Evolutionary conservation across 1,140 invertebrate species (phyloP).

Genomic region (Eulimnadia texana): DNA sequence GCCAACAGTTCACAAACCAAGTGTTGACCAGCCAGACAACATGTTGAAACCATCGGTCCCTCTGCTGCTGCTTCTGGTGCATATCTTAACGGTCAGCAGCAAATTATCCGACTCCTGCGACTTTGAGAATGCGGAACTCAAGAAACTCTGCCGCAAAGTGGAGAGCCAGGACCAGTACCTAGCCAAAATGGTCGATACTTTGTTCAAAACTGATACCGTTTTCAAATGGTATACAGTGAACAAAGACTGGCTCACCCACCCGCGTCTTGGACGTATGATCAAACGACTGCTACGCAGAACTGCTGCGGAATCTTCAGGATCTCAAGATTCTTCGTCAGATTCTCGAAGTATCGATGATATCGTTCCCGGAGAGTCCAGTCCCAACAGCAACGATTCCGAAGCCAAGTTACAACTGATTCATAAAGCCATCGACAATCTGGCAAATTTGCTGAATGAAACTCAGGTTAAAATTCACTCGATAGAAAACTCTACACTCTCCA

Average conservation of each 20-base stretch:
- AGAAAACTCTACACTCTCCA: background rate
- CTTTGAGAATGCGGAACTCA: slow-evolving; percentile 5
- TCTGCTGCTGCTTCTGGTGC: background rate
- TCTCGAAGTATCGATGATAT: background rate
- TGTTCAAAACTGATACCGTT: slow-evolving; percentile 12
- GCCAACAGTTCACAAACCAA: too few species aligned
- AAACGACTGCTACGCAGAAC: slow-evolving; percentile 9
- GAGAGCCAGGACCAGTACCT: slow-evolving; percentile 13
- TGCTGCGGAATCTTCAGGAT: background rate
- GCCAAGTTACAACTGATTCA: slow-evolving; percentile 11
- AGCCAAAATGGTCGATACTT: slow-evolving; percentile 9
- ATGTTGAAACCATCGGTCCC: background rate
- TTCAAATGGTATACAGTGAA: slow-evolving; percentile 12
- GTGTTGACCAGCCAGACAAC: background rate
- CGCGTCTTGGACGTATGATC: slow-evolving; percentile 13
- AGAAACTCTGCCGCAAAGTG: slow-evolving; percentile 15
- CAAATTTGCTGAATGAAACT: background rate
- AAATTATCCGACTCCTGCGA: slow-evolving; percentile 4
- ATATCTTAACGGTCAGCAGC: background rate
- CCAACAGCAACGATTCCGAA: slow-evolving; percentile 7
- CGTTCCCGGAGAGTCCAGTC: background rate
- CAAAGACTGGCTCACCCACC: slow-evolving; percentile 9
- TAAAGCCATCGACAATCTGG: background rate
- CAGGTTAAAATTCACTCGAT: background rate
- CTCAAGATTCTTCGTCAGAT: background rate